phyloP scores from a whole-genome alignment of 2,888 invertebrate species.

The Dicranocentrus wangi region DNA sequence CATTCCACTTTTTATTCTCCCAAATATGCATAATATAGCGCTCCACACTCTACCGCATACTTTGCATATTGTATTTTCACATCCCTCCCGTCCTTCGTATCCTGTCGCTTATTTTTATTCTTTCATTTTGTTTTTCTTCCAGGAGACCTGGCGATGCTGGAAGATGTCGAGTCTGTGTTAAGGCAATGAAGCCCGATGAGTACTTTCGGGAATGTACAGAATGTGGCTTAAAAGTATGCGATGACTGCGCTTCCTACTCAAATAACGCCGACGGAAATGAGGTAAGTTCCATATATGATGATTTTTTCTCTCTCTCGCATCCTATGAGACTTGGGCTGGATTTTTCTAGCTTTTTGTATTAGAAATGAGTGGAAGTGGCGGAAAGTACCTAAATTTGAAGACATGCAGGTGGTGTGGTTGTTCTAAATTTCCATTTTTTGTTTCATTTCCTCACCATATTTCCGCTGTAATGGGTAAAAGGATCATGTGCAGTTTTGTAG shows the following conservation, averaged over 20 bases:
- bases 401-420: too few species aligned
- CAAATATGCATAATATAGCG: too few species aligned
- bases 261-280: constrained; percentile 88
- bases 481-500: too few species aligned
- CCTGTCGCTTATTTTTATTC: constrained; percentile 26
- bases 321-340: not conserved
- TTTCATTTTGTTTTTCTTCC: constrained; percentile 30
- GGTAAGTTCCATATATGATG: constrained; percentile 77
- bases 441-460: too few species aligned
- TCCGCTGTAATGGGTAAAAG: too few species aligned
- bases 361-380: too few species aligned
- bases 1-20: constrained; percentile 11
- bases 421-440: too few species aligned
- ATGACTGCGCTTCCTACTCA: constrained; percentile 94
- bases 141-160: constrained; percentile 79
- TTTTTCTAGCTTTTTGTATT: too few species aligned
- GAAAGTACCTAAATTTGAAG: too few species aligned
- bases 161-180: constrained; percentile 88
- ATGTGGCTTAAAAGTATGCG: constrained; percentile 92
- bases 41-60: not conserved
- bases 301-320: constrained; percentile 3
- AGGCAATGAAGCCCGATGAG: constrained; percentile 91
- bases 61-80: constrained; percentile 11
- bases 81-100: not conserved
- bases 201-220: constrained; percentile 91